phyloP scores from a whole-genome alignment of 2,888 invertebrate genomes.

The Mythimna lalbum region DNA sequence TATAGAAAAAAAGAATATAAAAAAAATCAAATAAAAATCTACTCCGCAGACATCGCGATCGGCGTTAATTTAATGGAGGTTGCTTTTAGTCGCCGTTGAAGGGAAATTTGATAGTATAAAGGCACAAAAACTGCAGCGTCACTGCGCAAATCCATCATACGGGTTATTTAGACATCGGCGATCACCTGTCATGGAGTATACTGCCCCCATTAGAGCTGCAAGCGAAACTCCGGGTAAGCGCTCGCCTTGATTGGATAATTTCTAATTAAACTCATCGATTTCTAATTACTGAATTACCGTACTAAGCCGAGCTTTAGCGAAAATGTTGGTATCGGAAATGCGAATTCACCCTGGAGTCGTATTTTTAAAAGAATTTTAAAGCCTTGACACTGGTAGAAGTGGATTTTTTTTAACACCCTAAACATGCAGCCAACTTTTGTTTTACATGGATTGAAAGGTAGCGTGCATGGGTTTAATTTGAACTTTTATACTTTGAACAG shows the following conservation, averaged over 20 bases:
- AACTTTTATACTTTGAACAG: not conserved
- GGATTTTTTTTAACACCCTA: not conserved
- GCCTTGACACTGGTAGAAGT: not conserved
- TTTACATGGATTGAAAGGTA: slow-evolving; percentile 7
- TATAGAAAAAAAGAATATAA: not conserved
- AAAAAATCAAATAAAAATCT: slow-evolving; percentile 29
- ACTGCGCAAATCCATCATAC: slow-evolving; percentile 72
- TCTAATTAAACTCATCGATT: slow-evolving; percentile 40
- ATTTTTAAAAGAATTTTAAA: not conserved
- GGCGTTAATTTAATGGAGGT: slow-evolving; percentile 71
- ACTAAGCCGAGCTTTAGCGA: slow-evolving; percentile 9
- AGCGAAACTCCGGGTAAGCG: slow-evolving; percentile 14
- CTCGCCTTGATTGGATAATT: slow-evolving; percentile 39
- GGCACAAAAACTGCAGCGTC: slow-evolving; percentile 74
- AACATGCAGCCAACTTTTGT: not conserved
- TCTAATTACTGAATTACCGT: slow-evolving; percentile 13
- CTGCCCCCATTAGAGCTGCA: slow-evolving; percentile 35
- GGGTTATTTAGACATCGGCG: slow-evolving; percentile 68
- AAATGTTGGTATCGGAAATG: slow-evolving; percentile 1
- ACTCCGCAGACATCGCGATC: not conserved
- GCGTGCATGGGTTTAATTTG: not conserved
- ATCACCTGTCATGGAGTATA: slow-evolving; percentile 42
- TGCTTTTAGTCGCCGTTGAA: slow-evolving; percentile 66
- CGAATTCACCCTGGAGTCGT: slow-evolving; percentile 2
- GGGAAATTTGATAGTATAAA: slow-evolving; percentile 81